These are phyloP conservation scores for Panorpa germanica DNA, from an alignment of 2,888 invertebrate species.

Conservation along the genomic window DNA sequence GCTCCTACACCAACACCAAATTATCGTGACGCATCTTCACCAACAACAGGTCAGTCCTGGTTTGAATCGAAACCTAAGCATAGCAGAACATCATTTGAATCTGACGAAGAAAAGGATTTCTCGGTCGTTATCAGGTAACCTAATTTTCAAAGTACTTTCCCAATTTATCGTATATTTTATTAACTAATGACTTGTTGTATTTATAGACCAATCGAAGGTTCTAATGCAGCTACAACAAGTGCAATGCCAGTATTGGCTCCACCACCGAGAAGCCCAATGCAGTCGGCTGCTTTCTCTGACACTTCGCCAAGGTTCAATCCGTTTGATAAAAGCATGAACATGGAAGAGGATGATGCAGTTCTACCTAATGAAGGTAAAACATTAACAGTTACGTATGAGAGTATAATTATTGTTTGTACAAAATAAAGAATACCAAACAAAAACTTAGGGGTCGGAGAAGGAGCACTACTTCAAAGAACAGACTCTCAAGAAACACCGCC, in stretches of 20 bases:
- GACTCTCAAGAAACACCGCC: slow-evolving; percentile 67
- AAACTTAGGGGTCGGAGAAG: slow-evolving; percentile 17
- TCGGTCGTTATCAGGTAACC: slow-evolving; percentile 58
- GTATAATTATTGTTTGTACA: slow-evolving; percentile 14
- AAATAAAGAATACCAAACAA: slow-evolving; percentile 10
- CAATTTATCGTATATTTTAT: slow-evolving; percentile 4
- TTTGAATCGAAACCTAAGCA: no score
- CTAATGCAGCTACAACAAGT: slow-evolving; percentile 21
- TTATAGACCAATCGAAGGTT: slow-evolving; percentile 27
- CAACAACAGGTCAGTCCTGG: no score
- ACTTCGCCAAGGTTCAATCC: slow-evolving; percentile 56
- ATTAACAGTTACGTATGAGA: not conserved
- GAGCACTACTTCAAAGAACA: slow-evolving; percentile 25
- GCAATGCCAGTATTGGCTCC: slow-evolving; percentile 59
- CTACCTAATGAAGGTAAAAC: no score
- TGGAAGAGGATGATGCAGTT: slow-evolving; percentile 22
- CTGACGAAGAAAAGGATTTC: slow-evolving; percentile 60
- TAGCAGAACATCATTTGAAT: no score
- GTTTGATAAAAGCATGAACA: slow-evolving; percentile 41
- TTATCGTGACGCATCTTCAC: no score
- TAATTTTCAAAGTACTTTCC: not conserved
- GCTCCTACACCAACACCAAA: slow-evolving; percentile 16
- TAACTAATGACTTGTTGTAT: not conserved
- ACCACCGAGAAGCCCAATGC: slow-evolving; percentile 28
- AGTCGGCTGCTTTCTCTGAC: slow-evolving; percentile 29